Evolutionary conservation across 1,140 invertebrate genomes (phyloP), one percentile per base, ranked within the genome.

Genomic region (Copidosoma floridanum): DNA sequence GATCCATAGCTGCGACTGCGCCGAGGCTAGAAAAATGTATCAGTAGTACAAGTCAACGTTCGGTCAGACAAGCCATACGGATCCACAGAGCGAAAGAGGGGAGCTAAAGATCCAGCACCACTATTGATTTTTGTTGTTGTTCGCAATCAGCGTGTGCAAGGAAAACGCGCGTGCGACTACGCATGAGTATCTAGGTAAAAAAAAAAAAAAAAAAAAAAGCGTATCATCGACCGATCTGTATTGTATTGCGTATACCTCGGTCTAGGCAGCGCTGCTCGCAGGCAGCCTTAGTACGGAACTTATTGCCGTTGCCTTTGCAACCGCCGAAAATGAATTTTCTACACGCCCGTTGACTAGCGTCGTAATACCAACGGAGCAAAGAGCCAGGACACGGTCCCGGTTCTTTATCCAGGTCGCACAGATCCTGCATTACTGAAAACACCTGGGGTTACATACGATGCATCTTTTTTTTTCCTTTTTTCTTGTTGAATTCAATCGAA

Each of bases 291-390:
- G 80, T 81, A 59, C 80, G 75, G 75, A 89, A 90, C 66, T 83
- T 85, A 81, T 91, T 91, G 43, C 73, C 77, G 72, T 90, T 90
- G 47, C 86, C 86, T 64, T 82, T 82, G 73, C 86, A 88, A 68
- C 87, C 87, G 50, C 84, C 80, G 67, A 86, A 89, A 57, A 79
- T 70, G 73, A 89, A 89, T 66, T 79, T 74, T 61, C 79, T 77
- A 76, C 86, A 88, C 61, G 68, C 78, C 66, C 71, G 70, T 70
- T 80, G 70, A 61, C 68, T 66, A 43, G 73, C 68, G 69, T 89
- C 85, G 77, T 83, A 89, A 76, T 84, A 85, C 82, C 82, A 90
- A 46, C 83, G 78, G 40, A 80, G 71, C 52, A 81, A 74, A 51
- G 81, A 78, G 43, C 74, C 80, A 40, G 74, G 67, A 75, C 88